A percentile compares a stretch with the other conserved stretches of the same genome.
Conservation (phyloP, 1,140 invertebrate species). For the Eueides isabella region DNA sequence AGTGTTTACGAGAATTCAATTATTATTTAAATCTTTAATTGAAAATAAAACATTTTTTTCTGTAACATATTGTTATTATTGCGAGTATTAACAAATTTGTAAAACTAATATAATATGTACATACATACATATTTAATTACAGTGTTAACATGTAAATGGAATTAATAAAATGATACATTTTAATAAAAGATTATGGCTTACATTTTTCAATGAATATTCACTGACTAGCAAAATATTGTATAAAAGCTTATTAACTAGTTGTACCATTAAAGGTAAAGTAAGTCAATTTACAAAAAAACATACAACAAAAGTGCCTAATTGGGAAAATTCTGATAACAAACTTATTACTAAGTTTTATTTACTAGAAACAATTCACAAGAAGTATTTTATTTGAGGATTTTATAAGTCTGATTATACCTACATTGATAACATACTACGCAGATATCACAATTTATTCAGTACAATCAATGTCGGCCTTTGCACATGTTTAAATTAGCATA, state of each 20-base stretch:
- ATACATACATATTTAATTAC: not conserved
- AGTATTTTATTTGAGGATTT: not conserved
- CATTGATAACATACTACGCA: not conserved
- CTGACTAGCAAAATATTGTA: slow-evolving; percentile 25
- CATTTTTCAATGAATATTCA: slow-evolving; percentile 5
- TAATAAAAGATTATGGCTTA: slow-evolving; percentile 14
- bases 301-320: not conserved
- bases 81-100: not conserved
- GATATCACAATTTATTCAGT: not conserved
- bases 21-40: not conserved
- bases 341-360: not conserved
- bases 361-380: not conserved
- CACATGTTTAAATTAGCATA: not conserved
- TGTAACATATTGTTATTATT: slow-evolving; percentile 1
- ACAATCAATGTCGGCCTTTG: not conserved
- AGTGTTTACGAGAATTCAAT: too few species aligned
- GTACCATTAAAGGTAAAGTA: not conserved
- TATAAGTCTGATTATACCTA: not conserved
- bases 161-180: not conserved
- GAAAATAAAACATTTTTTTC: not conserved
- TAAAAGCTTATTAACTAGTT: slow-evolving; percentile 13
- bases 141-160: slow-evolving; percentile 3
- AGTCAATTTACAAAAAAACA: too few species aligned
- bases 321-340: not conserved
- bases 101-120: not conserved